Base-by-base conservation (phyloP, 2,797 vertebrate species). In the Channallabes apus region DNA sequence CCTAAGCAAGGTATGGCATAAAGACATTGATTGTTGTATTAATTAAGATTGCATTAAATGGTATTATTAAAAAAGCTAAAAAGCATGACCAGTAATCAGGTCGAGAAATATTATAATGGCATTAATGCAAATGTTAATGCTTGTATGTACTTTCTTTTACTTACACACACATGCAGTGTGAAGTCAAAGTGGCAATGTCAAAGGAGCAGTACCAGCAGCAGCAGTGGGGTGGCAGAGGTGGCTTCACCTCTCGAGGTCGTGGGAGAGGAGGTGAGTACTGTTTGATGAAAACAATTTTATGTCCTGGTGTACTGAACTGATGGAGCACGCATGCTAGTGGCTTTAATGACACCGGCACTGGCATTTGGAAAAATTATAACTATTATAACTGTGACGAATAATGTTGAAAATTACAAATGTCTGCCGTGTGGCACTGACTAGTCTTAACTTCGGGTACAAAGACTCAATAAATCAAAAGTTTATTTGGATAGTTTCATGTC, bases 181-280 rank as follows among this genome's bases (percentile, higher is more conserved):
- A 99, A 96, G 96, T 99, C 84, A 99, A 99, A 94, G 97, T 98
- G 91, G 98, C 98, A 7, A 98, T 99, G 97, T 99, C 98, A 17
- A 99, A 99, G 93, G 98, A 99, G 61, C 97, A 99, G 94, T 99
- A 99, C 92, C 98, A 99, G 92, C 98, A 99, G 88, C 98, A 99
- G 92, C 98, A 98, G 95, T 98, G 98, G 89, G 97, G 96, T 69
- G 95, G 97, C 88, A 95, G 97, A 93, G 98, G 97, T 14, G 95
- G 95, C 72, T 99, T 97, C 93, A 92, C 95, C 0, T 94, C 96
- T 91, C 94, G 98, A 94, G 94, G 96, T 88, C 95, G 97, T 90
- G 98, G 97, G 86, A 95, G 98, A 96, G 97, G 97, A 81, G 97
- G 97, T 96, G 95, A 95, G 94, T 41, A 38, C n/a, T n/a, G 32